phyloP scores from a whole-genome alignment of 2,797 vertebrate genomes.

The Phataginus tricuspis region DNA sequence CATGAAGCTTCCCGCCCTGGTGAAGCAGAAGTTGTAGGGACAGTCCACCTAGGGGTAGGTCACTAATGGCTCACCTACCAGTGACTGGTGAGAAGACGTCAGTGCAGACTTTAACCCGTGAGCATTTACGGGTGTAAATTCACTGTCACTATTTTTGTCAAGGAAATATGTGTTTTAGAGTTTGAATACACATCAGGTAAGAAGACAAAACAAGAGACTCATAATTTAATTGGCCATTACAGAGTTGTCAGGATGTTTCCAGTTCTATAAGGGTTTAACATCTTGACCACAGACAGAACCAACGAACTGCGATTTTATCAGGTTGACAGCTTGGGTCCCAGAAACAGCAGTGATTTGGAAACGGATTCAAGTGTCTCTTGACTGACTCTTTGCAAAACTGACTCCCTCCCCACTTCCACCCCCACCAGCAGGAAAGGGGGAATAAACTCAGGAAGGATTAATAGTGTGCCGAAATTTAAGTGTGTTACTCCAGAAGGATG shows the following conservation, averaged over 20 bases:
- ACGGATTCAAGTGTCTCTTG: not conserved
- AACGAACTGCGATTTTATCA: not conserved
- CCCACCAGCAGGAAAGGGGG: not conserved
- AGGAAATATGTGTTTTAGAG: conserved; percentile 6
- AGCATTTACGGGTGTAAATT: conserved; percentile 26
- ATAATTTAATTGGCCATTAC: not conserved
- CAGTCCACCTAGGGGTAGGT: not conserved
- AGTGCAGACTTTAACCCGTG: conserved; percentile 31
- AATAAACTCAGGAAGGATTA: not conserved
- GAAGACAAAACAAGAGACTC: conserved; percentile 8
- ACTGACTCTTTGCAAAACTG: not conserved
- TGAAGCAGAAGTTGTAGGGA: not conserved
- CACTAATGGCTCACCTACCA: not conserved
- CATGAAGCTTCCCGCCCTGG: not conserved
- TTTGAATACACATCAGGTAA: not conserved
- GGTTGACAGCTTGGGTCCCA: not conserved
- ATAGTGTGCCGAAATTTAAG: not conserved
- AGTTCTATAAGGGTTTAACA: not conserved
- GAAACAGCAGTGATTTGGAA: conserved; percentile 31
- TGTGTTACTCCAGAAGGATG: not conserved
- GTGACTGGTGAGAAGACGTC: not conserved
- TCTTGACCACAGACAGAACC: conserved; percentile 1
- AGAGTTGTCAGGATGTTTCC: not conserved
- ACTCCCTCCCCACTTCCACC: not conserved
- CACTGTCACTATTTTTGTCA: conserved; percentile 26